Percentiles rank a stretch among this genome's conserved stretches.
phyloP scores from a whole-genome alignment of 2,888 invertebrate genomes.

The Apoda limacodes region DNA sequence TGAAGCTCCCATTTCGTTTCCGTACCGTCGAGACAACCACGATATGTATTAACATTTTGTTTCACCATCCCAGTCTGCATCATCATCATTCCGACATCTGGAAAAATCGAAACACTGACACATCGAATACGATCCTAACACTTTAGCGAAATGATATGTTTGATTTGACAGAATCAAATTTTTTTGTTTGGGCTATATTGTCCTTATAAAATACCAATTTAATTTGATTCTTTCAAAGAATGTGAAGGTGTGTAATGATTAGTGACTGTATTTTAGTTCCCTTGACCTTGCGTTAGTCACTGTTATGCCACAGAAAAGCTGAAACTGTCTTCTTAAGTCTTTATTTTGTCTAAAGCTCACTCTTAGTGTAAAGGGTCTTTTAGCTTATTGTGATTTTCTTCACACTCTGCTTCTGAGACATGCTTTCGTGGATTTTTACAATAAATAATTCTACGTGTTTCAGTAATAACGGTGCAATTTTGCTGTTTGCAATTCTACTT shows the following conservation, averaged over 20 bases:
- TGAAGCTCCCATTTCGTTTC: constrained; percentile 50
- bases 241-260: constrained; percentile 39
- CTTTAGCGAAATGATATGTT: constrained; percentile 3
- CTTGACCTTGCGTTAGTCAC: constrained; percentile 51
- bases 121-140: constrained; percentile 19
- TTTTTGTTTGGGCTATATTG: too few species aligned
- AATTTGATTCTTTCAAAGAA: constrained; percentile 44
- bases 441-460: constrained; percentile 46
- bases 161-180: constrained; percentile 20
- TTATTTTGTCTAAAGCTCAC: constrained; percentile 51
- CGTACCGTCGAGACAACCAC: constrained; percentile 87
- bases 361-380: constrained; percentile 36
- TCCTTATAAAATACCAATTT: too few species aligned
- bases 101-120: constrained; percentile 77
- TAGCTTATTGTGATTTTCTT: constrained; percentile 39
- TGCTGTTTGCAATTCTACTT: constrained; percentile 60
- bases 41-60: constrained; percentile 84
- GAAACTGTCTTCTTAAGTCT: constrained; percentile 60
- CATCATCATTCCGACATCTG: constrained; percentile 98
- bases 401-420: constrained; percentile 65
- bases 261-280: constrained; percentile 43
- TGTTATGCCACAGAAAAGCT: constrained; percentile 60
- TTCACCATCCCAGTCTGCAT: constrained; percentile 97
- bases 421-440: constrained; percentile 63
- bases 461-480: constrained; percentile 55